Percentiles rank a stretch among this genome's conserved stretches.
Evolutionary conservation across 2,888 invertebrate species (phyloP).

Genomic region (Andrena marginata): DNA sequence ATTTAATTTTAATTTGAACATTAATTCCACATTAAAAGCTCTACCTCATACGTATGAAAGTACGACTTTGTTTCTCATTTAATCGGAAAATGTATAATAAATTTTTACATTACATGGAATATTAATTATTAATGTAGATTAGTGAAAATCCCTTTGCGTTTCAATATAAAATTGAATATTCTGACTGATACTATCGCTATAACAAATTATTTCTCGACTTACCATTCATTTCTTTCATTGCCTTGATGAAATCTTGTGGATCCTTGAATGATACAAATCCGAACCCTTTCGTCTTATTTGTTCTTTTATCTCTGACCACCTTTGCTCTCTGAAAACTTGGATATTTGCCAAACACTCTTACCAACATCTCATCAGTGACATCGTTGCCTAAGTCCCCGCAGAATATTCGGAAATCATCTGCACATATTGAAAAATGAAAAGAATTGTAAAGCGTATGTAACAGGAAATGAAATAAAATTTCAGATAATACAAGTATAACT

Average conservation of each 20-base stretch:
- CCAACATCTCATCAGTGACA: conserved; percentile 98
- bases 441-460: conserved; percentile 33
- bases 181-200: conserved; percentile 6
- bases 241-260: conserved; percentile 98
- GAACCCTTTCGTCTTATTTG: conserved; percentile 99
- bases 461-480: conserved; percentile 1
- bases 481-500: not conserved
- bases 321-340: conserved; percentile 97
- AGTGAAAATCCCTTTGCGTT: conserved; percentile 5
- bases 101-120: not conserved
- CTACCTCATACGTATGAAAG: not conserved
- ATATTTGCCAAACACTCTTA: conserved; percentile 97
- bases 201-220: conserved; percentile 79
- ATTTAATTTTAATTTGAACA: conserved; percentile 2
- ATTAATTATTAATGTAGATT: not conserved
- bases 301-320: conserved; percentile 97
- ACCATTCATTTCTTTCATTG: conserved; percentile 99
- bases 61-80: not conserved
- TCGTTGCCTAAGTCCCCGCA: conserved; percentile 99
- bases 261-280: conserved; percentile 99
- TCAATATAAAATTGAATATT: not conserved
- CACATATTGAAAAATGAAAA: conserved; percentile 19
- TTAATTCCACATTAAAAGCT: not conserved
- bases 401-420: conserved; percentile 98
- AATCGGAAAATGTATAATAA: conserved; percentile 11